Percentiles rank a stretch among this genome's conserved stretches.
Evolutionary conservation across 1,140 invertebrate genomes (phyloP).

Genomic region (Hetaerina americana): DNA sequence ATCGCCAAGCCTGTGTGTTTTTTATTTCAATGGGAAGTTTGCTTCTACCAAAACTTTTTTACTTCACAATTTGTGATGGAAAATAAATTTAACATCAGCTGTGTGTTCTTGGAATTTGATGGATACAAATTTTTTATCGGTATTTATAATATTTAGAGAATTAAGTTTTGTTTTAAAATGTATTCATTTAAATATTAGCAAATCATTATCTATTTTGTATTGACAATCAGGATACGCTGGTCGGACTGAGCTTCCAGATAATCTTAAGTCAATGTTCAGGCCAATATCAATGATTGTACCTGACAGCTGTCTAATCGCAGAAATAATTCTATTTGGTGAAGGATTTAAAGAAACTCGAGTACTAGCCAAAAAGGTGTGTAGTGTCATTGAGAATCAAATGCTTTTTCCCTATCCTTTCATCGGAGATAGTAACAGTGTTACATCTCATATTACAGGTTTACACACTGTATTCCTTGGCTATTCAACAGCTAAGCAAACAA

Average conservation of each 20-base stretch:
- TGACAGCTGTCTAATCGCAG: constrained; percentile 76
- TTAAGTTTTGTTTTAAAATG: background rate
- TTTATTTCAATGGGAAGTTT: no score
- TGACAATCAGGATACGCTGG: constrained; percentile 56
- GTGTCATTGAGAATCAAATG: constrained; percentile 3
- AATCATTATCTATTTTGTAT: constrained; percentile 2
- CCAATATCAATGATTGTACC: constrained; percentile 93
- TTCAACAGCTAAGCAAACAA: constrained; percentile 62
- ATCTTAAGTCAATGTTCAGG: constrained; percentile 83
- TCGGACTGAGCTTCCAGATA: constrained; percentile 77
- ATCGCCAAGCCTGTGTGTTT: no score
- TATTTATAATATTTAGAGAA: no score
- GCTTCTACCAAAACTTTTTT: no score
- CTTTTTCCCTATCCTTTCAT: constrained; percentile 11
- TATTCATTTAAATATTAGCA: background rate
- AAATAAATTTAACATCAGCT: no score
- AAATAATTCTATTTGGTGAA: constrained; percentile 76
- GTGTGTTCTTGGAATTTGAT: no score
- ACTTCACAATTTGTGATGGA: no score
- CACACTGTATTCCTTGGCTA: constrained; percentile 54
- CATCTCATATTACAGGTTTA: constrained; percentile 37
- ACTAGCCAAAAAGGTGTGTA: constrained; percentile 58
- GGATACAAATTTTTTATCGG: no score
- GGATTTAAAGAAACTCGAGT: constrained; percentile 67
- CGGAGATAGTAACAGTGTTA: no score